Base-by-base conservation (phyloP, 2,113 vertebrate species). In the Ageneiosus marmoratus region DNA sequence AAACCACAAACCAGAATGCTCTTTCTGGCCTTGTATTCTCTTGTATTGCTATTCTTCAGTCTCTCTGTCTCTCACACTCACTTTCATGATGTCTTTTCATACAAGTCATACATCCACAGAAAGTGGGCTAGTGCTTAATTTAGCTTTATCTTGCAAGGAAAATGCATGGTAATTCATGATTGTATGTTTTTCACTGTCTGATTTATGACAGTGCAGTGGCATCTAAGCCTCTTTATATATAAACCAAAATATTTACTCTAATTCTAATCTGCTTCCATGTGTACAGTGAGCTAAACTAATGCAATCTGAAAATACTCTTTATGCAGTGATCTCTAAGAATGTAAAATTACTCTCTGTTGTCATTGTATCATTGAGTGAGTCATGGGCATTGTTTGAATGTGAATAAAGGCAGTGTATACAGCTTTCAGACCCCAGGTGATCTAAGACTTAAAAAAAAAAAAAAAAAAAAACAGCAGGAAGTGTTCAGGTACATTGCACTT, bases 101-200 rank as follows among this genome's bases (percentile, higher is more conserved):
- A 74, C 58, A 41, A 65, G 7, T 12, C 37, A 41, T 11, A 69
- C 20, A 24, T 69, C 41, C 32, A 16, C 9, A 24, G 4, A 4
- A 24, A 41, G 34, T 24, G 20, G 65, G 63, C 24, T 24, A 18
- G 22, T 80, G 69, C 48, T 80, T 67, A 65, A 75, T 75, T 76
- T 84, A 67, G 50, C 46, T 41, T 80, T 78, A 76, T 34, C 50
- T 81, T 32, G 32, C 70, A 34, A 32, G 75, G 55, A 58, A 73
- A 82, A 44, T 73, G 37, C 12, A 9, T 41, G 34, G 9, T 37
- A 24, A 16, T 53, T 63, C 4, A 41, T 41, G 37, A 2, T n/a
- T 48, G 44, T 78, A 10, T 44, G 2, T 24, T 24, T 16, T 32
- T 32, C n/a, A n/a, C 9, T 5, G 27, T 62, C 13, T 32, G 62